These are phyloP conservation scores for Catharus bicknelli DNA, from an alignment of 2,113 vertebrate genomes.

Conservation along the genomic window DNA sequence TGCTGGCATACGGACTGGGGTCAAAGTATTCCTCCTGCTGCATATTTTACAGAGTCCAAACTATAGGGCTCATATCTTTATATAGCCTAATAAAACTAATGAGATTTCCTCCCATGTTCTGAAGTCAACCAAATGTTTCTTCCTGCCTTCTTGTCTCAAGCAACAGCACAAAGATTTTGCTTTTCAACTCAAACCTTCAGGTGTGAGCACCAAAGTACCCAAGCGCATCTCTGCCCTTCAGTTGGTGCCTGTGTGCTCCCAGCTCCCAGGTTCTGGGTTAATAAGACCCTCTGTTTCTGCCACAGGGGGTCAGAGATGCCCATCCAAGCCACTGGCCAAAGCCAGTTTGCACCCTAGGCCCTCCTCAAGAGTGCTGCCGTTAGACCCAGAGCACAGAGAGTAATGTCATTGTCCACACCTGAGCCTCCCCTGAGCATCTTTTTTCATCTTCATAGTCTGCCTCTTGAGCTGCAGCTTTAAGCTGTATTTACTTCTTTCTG, in stretches of 20 bases:
- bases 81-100: slow-evolving; percentile 66
- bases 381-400: background rate
- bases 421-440: background rate
- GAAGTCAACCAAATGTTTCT: background rate
- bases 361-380: background rate
- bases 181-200: background rate
- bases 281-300: background rate
- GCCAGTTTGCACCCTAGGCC: background rate
- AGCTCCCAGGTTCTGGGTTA: background rate
- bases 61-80: slow-evolving; percentile 66
- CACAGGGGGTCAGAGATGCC: background rate
- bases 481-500: background rate
- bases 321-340: background rate
- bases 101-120: slow-evolving; percentile 47
- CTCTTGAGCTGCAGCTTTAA: background rate
- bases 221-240: background rate
- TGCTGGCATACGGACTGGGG: slow-evolving; percentile 58
- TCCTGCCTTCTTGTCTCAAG: background rate
- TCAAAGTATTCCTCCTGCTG: slow-evolving; percentile 72
- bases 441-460: background rate
- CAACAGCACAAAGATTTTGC: background rate
- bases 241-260: background rate
- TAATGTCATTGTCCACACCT: background rate
- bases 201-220: background rate
- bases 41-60: slow-evolving; percentile 70